These are phyloP conservation scores for Mechanitis mazaeus DNA, from an alignment of 2,888 invertebrate species.

Conservation along the genomic window DNA sequence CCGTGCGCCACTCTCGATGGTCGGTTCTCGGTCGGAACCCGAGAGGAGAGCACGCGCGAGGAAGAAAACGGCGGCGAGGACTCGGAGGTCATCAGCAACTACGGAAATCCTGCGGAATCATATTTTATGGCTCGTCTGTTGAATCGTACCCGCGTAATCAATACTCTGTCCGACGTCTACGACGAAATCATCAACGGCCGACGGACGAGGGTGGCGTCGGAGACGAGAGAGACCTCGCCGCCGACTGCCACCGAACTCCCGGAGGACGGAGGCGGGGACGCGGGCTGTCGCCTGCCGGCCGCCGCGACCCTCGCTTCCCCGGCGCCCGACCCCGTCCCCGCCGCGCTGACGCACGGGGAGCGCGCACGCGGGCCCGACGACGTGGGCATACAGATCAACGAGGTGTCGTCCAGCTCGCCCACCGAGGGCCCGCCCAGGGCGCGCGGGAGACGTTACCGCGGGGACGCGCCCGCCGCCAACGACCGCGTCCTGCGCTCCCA, in stretches of 20 bases:
- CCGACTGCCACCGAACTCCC: slow-evolving; percentile 16
- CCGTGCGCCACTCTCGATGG: slow-evolving; percentile 57
- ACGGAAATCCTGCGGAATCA: slow-evolving; percentile 69
- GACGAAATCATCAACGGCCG: slow-evolving; percentile 49
- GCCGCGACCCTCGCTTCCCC: slow-evolving; percentile 17
- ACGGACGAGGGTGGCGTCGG: slow-evolving; percentile 24
- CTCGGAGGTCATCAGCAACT: slow-evolving; percentile 53
- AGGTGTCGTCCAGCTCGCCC: slow-evolving; percentile 80
- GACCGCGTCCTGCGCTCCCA: slow-evolving; percentile 69
- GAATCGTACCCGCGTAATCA: slow-evolving; percentile 57
- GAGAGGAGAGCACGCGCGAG: slow-evolving; percentile 35
- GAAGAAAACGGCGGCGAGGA: slow-evolving; percentile 36
- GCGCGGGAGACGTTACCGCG: slow-evolving; percentile 47
- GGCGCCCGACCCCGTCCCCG: slow-evolving; percentile 32
- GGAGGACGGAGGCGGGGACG: slow-evolving; percentile 13
- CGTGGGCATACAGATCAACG: slow-evolving; percentile 80
- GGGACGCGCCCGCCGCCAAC: slow-evolving; percentile 39
- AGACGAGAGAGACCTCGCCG: slow-evolving; percentile 31
- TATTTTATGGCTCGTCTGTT: slow-evolving; percentile 68
- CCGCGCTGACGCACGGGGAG: slow-evolving; percentile 27
- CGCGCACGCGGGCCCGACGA: slow-evolving; percentile 37
- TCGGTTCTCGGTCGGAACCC: slow-evolving; percentile 44
- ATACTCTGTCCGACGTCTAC: slow-evolving; percentile 62
- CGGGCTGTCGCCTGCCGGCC: slow-evolving; percentile 13
- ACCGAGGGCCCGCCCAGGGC: slow-evolving; percentile 56